These are phyloP conservation scores for human (Homo sapiens) DNA, from an alignment of 2,113 vertebrate species.

Conservation along the genomic window DNA sequence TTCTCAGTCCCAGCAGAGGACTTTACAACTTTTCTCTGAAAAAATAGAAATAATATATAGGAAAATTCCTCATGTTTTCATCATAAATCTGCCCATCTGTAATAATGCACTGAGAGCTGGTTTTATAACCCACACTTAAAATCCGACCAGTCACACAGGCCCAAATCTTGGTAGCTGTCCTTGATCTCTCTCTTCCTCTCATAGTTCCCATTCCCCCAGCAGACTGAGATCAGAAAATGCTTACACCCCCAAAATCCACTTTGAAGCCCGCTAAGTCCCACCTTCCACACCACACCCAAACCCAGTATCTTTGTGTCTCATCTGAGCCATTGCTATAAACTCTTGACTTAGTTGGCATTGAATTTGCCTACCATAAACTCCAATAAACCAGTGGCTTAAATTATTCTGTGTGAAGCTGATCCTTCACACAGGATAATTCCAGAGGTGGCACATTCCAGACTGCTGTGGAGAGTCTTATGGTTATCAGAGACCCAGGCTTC, in stretches of 20 bases:
- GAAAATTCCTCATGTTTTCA: not conserved
- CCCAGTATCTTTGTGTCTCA: not conserved
- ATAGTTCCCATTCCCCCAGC: not conserved
- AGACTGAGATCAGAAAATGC: not conserved
- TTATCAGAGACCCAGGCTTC: not conserved
- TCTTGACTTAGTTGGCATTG: not conserved
- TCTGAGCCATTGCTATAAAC: not conserved
- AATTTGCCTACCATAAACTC: not conserved
- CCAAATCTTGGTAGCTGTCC: not conserved
- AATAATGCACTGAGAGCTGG: not conserved
- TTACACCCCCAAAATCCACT: not conserved
- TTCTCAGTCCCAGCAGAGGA: not conserved
- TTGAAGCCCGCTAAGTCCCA: too few species aligned
- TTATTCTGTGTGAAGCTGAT: too few species aligned
- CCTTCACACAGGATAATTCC: not conserved
- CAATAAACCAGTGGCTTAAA: not conserved
- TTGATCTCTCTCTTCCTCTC: too few species aligned
- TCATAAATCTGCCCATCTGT: not conserved
- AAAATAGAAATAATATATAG: not conserved
- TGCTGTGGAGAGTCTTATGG: fast-evolving
- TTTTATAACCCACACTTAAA: not conserved
- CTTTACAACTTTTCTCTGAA: not conserved
- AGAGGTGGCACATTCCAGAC: not conserved
- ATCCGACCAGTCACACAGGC: not conserved
- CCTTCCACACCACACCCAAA: fast-evolving